phyloP scores from a whole-genome alignment of 2,888 invertebrate genomes.

The Encarsia formosa region DNA sequence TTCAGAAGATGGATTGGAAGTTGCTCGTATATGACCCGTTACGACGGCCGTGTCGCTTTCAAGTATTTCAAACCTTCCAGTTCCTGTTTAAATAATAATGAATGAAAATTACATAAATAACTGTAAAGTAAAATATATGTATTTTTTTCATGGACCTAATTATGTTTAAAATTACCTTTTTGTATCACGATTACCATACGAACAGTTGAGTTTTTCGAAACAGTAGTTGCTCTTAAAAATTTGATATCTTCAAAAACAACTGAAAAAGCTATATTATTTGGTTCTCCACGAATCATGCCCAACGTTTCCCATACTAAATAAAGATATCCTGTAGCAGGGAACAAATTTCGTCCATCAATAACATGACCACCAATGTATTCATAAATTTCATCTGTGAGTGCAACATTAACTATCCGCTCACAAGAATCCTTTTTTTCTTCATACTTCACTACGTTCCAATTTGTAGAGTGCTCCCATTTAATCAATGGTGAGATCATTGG shows the following conservation, averaged over 20 bases:
- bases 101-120: neutral
- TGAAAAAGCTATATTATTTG: slow-evolving; percentile 64
- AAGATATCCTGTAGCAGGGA: slow-evolving; percentile 65
- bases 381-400: neutral
- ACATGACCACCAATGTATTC: neutral
- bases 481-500: slow-evolving; percentile 57
- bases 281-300: slow-evolving; percentile 63
- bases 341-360: neutral
- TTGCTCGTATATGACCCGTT: slow-evolving; percentile 63
- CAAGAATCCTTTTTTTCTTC: slow-evolving; percentile 52
- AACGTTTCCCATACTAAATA: slow-evolving; percentile 72
- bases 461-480: slow-evolving; percentile 55
- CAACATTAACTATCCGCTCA: neutral
- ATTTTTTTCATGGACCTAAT: slow-evolving; percentile 20
- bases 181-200: slow-evolving; percentile 58
- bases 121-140: neutral
- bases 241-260: slow-evolving; percentile 81
- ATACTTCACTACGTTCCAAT: slow-evolving; percentile 49
- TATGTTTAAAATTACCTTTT: slow-evolving; percentile 50
- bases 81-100: slow-evolving; percentile 40
- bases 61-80: slow-evolving; percentile 56
- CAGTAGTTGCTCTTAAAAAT: slow-evolving; percentile 77
- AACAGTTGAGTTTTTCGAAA: slow-evolving; percentile 62
- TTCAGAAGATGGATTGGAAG: slow-evolving; percentile 50
- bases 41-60: slow-evolving; percentile 68